Evolutionary conservation across 2,113 vertebrate genomes (phyloP).

Genomic region (Muntiacus muntjak): DNA sequence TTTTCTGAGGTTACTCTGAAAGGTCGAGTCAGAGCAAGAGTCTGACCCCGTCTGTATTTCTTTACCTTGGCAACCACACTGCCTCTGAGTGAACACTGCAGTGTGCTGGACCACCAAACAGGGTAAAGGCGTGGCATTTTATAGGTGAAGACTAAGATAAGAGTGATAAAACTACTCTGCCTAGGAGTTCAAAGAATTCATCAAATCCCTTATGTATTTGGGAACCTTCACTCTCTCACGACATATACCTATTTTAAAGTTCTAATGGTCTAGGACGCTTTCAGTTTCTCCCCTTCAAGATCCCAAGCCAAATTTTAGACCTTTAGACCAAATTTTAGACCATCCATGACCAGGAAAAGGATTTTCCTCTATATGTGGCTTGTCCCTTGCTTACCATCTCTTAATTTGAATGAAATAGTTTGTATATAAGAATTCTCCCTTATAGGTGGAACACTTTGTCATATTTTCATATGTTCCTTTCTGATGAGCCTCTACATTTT

Average conservation of each 20-base stretch:
- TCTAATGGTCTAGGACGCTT: not conserved
- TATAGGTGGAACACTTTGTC: not conserved
- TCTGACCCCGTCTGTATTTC: not conserved
- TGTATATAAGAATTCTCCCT: not conserved
- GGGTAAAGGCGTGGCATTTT: not conserved
- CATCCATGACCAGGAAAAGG: not conserved
- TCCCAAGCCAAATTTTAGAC: not conserved
- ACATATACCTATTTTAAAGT: not conserved
- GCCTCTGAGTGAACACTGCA: not conserved
- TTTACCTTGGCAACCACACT: not conserved
- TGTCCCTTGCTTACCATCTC: not conserved
- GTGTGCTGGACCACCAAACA: not conserved
- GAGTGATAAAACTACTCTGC: not conserved
- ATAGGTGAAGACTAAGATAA: not conserved
- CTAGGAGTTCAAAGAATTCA: not conserved
- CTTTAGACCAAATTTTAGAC: not conserved
- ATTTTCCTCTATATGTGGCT: not conserved
- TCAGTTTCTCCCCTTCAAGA: not conserved
- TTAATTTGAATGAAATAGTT: not conserved
- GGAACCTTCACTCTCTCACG: not conserved
- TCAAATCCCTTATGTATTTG: not conserved
- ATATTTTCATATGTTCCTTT: not conserved
- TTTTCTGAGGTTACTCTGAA: slow-evolving; percentile 14
- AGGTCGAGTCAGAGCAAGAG: not conserved
- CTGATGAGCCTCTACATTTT: not conserved